Percentiles rank a stretch among this genome's conserved stretches.
These are phyloP conservation scores for Elegia similella DNA, from an alignment of 2,888 invertebrate species.

Conservation along the genomic window DNA sequence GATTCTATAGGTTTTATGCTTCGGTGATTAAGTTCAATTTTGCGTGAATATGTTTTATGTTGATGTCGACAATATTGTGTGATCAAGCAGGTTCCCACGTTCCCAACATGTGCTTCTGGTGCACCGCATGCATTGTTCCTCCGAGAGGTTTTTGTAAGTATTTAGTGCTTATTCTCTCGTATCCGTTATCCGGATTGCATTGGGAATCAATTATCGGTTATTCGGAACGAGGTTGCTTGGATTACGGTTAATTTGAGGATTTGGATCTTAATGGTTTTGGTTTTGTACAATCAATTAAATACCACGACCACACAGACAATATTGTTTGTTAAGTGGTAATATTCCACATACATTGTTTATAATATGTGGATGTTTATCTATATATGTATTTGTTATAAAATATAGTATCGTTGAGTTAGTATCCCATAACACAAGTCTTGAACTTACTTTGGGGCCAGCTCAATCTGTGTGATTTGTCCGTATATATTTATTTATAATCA, in stretches of 20 bases:
- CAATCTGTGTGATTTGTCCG: too few relatives aligned
- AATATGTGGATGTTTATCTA: too few relatives aligned
- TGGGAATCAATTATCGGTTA: conserved; percentile 8
- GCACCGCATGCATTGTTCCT: conserved; percentile 10
- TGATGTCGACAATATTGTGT: conserved; percentile 8
- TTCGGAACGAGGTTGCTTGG: conserved; percentile 5
- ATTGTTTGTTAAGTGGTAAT: too few relatives aligned
- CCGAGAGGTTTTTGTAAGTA: conserved; percentile 6
- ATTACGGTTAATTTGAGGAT: conserved; percentile 7
- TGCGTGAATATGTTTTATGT: background rate
- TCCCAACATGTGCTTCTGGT: conserved; percentile 8
- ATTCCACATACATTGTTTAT: too few relatives aligned
- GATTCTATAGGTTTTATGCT: background rate
- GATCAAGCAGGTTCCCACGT: conserved; percentile 8
- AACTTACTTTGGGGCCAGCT: too few relatives aligned
- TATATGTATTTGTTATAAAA: too few relatives aligned
- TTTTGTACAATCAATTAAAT: background rate
- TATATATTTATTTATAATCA: too few relatives aligned
- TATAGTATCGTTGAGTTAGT: too few relatives aligned
- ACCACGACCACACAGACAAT: too few relatives aligned
- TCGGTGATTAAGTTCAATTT: conserved; percentile 3
- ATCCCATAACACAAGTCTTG: too few relatives aligned
- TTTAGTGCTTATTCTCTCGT: conserved; percentile 15
- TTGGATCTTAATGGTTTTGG: background rate
- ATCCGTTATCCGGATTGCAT: conserved; percentile 16